Conservation (phyloP, 2,888 invertebrate species). For the Ennomos quercinarius region DNA sequence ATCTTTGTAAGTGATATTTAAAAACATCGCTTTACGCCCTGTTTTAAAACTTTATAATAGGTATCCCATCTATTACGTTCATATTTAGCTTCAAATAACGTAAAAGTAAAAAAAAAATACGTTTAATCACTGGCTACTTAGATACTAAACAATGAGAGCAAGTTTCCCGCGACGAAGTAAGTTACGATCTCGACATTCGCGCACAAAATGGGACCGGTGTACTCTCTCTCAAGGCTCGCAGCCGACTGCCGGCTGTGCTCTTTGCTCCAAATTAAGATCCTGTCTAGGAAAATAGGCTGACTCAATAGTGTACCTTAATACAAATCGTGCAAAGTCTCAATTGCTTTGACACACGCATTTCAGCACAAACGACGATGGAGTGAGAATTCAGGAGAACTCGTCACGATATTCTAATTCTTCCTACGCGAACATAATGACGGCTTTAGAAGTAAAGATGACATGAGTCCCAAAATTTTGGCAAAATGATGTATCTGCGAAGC, state of each 20-base stretch:
- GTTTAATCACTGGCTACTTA: conserved; percentile 31
- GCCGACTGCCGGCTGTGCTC: conserved; percentile 73
- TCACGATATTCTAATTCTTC: conserved; percentile 80
- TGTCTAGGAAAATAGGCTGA: conserved; percentile 42
- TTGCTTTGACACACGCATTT: conserved; percentile 40
- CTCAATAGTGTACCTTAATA: conserved; percentile 55
- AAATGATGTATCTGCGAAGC: conserved; percentile 57
- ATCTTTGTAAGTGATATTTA: too few species aligned
- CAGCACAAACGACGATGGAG: conserved; percentile 48
- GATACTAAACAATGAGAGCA: conserved; percentile 19
- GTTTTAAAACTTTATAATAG: background rate
- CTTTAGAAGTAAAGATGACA: conserved; percentile 77
- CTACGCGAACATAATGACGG: conserved; percentile 78
- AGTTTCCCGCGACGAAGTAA: conserved; percentile 69
- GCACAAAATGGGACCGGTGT: conserved; percentile 52
- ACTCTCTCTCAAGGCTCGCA: conserved; percentile 67
- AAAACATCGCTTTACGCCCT: background rate
- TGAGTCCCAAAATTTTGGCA: conserved; percentile 64
- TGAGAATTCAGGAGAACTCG: conserved; percentile 64
- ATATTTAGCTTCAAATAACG: background rate
- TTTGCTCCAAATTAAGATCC: conserved; percentile 62
- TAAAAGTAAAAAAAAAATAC: background rate
- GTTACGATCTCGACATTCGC: conserved; percentile 59
- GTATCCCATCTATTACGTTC: background rate
- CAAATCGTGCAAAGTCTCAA: conserved; percentile 43